Base-by-base conservation (phyloP, 2,113 vertebrate genomes). In the Pelmatolapia mariae region DNA sequence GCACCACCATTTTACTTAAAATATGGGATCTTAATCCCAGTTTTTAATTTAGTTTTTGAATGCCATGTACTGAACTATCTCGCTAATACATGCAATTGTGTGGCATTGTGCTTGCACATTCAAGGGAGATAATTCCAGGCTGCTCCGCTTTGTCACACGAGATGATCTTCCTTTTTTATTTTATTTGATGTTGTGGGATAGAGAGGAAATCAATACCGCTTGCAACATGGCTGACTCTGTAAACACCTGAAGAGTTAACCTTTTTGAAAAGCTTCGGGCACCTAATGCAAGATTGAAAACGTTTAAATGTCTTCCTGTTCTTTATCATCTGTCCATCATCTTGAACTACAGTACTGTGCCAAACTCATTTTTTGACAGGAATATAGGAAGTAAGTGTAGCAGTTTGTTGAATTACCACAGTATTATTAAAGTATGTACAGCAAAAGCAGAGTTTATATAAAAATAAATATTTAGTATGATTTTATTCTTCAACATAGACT, bases 241-340 rank as follows among this genome's bases (percentile, higher is more conserved):
- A 87, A 94, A 90, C 91, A 91, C 78, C 93, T 94, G 89, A 91
- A 80, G 76, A 89, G 81, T 85, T 91, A 84, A 90, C 85, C 89
- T 94, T 89, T 88, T 86, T 76, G 40, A 88, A 90, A 88, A 86
- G 86, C 89, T 92, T 88, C 68, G 33, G 83, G 85, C 87, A 81
- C 68, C 68, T 83, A 90, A 53, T 36, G 7, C 52, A n/a, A 53
- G 43, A 87, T 82, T 18, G n/a, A 76, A 88, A 84, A 76, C 38
- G 36, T 85, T 88, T 22, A 31, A 76, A 86, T 40, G 5, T 57
- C 50, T 80, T 38, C 13, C 45, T 9, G 50, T 87, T 82, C 26
- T 91, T 85, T 68, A 71, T 83, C 29, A 0, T 56, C 50, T 80
- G 56, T 71, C 84, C 6, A 43, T 84, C 6, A 9, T 53, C 18